Evolutionary conservation across 2,797 vertebrate genomes (phyloP).

Genomic region (Hypotaenidia okinawae): DNA sequence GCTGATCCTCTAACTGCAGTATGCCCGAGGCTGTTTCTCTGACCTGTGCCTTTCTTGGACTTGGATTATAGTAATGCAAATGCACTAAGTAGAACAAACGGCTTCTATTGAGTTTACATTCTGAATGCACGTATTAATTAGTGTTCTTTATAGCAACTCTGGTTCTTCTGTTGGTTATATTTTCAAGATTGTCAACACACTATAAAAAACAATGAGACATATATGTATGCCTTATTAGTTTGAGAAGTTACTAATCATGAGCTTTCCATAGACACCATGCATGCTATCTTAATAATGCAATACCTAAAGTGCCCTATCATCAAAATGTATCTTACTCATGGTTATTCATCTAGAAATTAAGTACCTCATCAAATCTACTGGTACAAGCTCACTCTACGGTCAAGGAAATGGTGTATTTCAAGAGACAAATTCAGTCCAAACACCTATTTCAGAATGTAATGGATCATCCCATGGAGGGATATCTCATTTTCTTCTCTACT

Average conservation of each 20-base stretch:
- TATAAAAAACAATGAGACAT: background rate
- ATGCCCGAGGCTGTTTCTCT: background rate
- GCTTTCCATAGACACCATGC: accelerated
- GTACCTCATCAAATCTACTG: background rate
- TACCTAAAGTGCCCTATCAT: background rate
- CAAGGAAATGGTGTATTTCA: background rate
- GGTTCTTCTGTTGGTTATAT: background rate
- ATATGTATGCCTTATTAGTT: background rate
- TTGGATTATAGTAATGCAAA: background rate
- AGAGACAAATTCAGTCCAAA: background rate
- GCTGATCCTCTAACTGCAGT: background rate
- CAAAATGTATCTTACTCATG: background rate
- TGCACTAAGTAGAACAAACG: background rate
- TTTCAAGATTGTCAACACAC: background rate
- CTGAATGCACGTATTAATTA: accelerated
- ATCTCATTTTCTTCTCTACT: background rate
- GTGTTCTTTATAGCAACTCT: background rate
- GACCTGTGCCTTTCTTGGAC: background rate
- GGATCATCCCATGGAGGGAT: background rate
- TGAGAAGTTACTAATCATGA: background rate
- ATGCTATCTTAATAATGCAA: background rate
- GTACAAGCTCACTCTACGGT: background rate
- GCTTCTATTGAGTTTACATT: background rate
- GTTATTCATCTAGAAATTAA: background rate
- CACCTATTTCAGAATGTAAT: background rate